Conservation (phyloP, 2,888 invertebrate genomes). For the Orchestes rusci region DNA sequence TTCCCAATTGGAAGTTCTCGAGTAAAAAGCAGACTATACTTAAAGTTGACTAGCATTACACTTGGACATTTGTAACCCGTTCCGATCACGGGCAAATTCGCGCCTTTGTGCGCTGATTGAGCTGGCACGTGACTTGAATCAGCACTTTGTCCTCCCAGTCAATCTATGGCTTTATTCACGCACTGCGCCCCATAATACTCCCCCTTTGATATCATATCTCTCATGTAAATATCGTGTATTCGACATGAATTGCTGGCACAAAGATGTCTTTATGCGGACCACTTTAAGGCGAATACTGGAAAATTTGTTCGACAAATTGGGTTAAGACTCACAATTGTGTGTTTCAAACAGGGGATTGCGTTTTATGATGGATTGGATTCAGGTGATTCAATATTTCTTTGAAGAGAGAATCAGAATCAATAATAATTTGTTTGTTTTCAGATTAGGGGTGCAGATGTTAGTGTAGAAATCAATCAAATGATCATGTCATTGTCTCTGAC, state of each 20-base stretch:
- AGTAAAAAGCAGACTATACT: too few relatives aligned
- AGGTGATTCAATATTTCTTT: too few relatives aligned
- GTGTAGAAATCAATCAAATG: too few relatives aligned
- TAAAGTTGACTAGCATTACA: too few relatives aligned
- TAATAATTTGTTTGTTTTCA: too few relatives aligned
- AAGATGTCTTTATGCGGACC: slow-evolving; percentile 18
- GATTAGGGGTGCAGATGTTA: too few relatives aligned
- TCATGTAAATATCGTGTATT: slow-evolving; percentile 24
- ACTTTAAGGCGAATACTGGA: slow-evolving; percentile 14
- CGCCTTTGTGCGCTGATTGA: slow-evolving; percentile 43
- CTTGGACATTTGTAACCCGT: slow-evolving; percentile 20
- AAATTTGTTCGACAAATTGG: slow-evolving; percentile 19
- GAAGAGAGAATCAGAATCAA: too few relatives aligned
- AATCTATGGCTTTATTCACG: slow-evolving; percentile 33
- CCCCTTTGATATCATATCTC: slow-evolving; percentile 25
- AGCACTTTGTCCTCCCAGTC: slow-evolving; percentile 33
- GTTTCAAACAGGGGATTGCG: too few relatives aligned
- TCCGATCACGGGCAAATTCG: slow-evolving; percentile 43
- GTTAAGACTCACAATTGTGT: slow-evolving; percentile 13
- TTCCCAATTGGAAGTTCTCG: too few relatives aligned
- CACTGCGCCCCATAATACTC: slow-evolving; percentile 25
- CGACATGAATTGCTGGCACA: slow-evolving; percentile 17
- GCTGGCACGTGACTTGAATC: slow-evolving; percentile 38
- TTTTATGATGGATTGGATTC: too few relatives aligned
- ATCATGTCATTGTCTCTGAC: too few relatives aligned